These are phyloP conservation scores for Heliconius erato DNA, from an alignment of 2,888 invertebrate species.

Conservation along the genomic window DNA sequence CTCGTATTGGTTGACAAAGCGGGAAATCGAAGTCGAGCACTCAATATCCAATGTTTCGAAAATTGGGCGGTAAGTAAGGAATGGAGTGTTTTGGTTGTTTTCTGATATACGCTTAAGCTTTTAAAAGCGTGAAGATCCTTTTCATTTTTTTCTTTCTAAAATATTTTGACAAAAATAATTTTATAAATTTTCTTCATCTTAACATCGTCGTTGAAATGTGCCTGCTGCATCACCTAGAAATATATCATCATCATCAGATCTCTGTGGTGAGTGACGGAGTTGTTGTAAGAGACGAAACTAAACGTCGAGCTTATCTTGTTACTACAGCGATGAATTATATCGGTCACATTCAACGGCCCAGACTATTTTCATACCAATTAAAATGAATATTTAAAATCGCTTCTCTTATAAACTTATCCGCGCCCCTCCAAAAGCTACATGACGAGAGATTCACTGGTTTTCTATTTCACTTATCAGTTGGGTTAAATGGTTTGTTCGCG, in stretches of 20 bases:
- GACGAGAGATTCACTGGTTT: slow-evolving; percentile 55
- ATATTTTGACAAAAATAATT: background rate
- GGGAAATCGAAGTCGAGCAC: background rate
- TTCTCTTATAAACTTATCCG: slow-evolving; percentile 24
- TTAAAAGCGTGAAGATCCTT: background rate
- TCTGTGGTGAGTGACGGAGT: background rate
- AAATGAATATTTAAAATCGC: slow-evolving; percentile 37
- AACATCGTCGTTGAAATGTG: background rate
- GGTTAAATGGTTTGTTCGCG: slow-evolving; percentile 56
- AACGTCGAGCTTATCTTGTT: background rate
- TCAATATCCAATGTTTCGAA: background rate
- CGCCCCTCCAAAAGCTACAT: slow-evolving; percentile 29
- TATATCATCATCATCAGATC: too few relatives aligned
- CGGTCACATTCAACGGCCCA: too few relatives aligned
- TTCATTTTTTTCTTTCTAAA: background rate
- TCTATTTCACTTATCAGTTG: slow-evolving; percentile 57
- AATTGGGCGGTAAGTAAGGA: background rate
- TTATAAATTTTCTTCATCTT: background rate
- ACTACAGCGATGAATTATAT: background rate
- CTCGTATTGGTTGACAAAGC: background rate
- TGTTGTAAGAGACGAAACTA: background rate
- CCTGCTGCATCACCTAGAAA: background rate
- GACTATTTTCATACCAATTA: background rate
- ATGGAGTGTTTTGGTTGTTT: too few relatives aligned
- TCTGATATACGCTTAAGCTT: too few relatives aligned